A percentile compares a stretch with the other conserved stretches of the same genome.
Evolutionary conservation across 2,888 invertebrate species (phyloP).

Genomic region (Podabrus alpinus): DNA sequence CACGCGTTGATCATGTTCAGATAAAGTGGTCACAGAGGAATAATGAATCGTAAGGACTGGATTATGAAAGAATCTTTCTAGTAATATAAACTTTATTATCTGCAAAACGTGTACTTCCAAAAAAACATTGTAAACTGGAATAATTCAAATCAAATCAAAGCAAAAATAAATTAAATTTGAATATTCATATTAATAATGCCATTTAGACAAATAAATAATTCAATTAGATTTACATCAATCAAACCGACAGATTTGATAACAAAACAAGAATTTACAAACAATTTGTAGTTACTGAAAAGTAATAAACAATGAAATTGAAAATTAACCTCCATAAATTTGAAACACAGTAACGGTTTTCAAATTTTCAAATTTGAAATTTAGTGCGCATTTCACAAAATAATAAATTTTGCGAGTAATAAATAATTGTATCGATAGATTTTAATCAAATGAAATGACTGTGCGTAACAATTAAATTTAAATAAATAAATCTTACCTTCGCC

Average conservation of each 20-base stretch:
- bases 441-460: neutral
- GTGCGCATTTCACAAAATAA: neutral
- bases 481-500: constrained; percentile 14
- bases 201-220: neutral
- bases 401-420: neutral
- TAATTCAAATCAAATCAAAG: neutral
- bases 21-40: neutral
- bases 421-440: neutral
- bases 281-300: neutral
- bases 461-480: neutral
- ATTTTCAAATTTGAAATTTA: neutral
- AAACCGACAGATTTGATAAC: neutral
- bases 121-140: too few species aligned
- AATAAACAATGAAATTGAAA: neutral
- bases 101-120: too few species aligned
- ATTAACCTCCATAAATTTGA: neutral
- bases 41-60: neutral
- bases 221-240: neutral
- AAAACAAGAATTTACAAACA: neutral
- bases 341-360: neutral
- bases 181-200: too few species aligned
- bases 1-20: neutral
- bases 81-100: neutral
- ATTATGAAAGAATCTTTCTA: neutral
- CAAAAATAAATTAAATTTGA: too few species aligned